Percentiles rank a stretch among this genome's conserved stretches.
Evolutionary conservation across 2,797 vertebrate species (phyloP).

Genomic region (Mustela erminea): DNA sequence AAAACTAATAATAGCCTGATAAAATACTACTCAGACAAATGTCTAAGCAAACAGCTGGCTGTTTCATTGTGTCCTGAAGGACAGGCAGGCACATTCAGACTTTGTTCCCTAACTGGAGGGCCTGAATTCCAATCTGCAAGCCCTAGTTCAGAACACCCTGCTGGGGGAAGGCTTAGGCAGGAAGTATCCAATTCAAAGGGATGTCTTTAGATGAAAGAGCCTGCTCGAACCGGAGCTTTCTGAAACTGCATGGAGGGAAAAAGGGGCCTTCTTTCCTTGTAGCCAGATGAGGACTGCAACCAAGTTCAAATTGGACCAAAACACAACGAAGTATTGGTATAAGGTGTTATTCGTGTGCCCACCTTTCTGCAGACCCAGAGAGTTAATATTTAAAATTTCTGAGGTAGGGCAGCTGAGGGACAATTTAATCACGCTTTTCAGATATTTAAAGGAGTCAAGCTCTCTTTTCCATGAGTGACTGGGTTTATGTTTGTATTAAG

Average conservation of each 20-base stretch:
- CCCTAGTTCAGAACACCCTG: not conserved
- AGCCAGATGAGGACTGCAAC: not conserved
- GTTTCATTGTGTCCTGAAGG: conserved; percentile 81
- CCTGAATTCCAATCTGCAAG: conserved; percentile 72
- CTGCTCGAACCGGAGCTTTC: not conserved
- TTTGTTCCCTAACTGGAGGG: conserved; percentile 75
- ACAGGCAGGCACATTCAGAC: conserved; percentile 71
- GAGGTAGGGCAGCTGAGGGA: not conserved
- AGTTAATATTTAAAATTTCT: conserved; percentile 10
- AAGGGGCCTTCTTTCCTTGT: conserved; percentile 38
- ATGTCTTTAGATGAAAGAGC: conserved; percentile 49
- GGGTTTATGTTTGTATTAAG: not conserved
- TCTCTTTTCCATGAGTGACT: not conserved
- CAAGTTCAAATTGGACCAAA: conserved; percentile 37
- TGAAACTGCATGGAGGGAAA: not conserved
- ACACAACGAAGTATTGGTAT: not conserved
- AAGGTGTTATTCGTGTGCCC: conserved; percentile 15
- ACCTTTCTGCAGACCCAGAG: not conserved
- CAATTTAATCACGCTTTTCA: conserved; percentile 9
- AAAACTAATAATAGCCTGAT: conserved; percentile 84
- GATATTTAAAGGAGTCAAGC: not conserved
- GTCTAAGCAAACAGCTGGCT: conserved; percentile 84
- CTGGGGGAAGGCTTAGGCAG: conserved; percentile 5
- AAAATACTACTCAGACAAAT: conserved; percentile 80
- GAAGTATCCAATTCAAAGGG: conserved; percentile 61